A percentile compares a stretch with the other conserved stretches of the same genome.
These are phyloP conservation scores for Ochlodes sylvanus DNA, from an alignment of 2,888 invertebrate genomes.

Conservation along the genomic window DNA sequence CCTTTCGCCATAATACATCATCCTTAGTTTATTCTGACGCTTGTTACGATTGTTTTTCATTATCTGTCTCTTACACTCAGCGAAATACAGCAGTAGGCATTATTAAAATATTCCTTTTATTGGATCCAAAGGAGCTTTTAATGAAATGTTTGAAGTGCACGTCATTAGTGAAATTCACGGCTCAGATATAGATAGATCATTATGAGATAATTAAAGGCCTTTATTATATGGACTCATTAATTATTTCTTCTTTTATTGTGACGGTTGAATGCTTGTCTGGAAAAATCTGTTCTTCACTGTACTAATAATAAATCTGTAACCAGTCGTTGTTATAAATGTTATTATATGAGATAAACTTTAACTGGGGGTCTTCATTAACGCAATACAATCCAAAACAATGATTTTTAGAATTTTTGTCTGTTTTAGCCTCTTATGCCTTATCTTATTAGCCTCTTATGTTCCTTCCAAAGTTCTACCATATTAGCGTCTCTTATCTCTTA, in stretches of 20 bases:
- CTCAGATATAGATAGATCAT: neutral
- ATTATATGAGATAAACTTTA: too few species aligned
- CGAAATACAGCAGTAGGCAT: conserved; percentile 13
- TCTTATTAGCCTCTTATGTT: too few species aligned
- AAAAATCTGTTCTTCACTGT: neutral
- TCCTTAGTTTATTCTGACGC: neutral
- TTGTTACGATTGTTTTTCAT: conserved; percentile 6
- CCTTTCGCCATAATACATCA: neutral
- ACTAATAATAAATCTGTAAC: too few species aligned
- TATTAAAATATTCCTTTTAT: conserved; percentile 5
- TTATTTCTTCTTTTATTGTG: neutral
- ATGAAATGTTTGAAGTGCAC: neutral
- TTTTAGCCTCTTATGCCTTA: too few species aligned
- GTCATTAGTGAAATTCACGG: conserved; percentile 1
- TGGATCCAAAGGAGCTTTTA: neutral
- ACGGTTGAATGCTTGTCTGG: neutral
- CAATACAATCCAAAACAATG: too few species aligned
- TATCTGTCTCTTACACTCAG: conserved; percentile 13
- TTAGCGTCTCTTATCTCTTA: too few species aligned
- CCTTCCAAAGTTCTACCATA: too few species aligned
- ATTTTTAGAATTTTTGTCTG: too few species aligned
- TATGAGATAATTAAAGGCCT: neutral
- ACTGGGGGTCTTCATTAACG: too few species aligned
- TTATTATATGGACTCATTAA: neutral
- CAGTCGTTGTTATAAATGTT: too few species aligned